phyloP scores from a whole-genome alignment of 2,888 invertebrate genomes.

The Osedax fenrisi region DNA sequence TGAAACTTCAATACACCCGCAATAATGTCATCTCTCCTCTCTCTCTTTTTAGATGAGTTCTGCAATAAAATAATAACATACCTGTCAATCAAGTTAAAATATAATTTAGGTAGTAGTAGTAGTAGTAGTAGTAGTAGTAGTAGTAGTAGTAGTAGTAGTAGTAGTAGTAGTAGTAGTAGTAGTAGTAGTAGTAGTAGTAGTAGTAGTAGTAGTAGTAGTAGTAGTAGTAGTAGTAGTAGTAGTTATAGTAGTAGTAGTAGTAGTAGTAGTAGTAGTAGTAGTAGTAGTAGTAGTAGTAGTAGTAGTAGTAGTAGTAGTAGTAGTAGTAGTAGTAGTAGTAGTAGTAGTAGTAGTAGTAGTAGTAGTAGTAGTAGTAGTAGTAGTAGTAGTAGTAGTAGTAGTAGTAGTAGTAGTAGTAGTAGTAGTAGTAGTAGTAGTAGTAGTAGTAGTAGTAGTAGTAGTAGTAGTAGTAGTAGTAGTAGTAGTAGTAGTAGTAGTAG shows the following conservation, averaged over 20 bases:
- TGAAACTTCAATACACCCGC: neutral
- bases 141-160: neutral
- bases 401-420: conserved; percentile 11
- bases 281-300: conserved; percentile 22
- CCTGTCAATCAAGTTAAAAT: neutral
- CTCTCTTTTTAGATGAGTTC: too few relatives aligned
- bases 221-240: conserved; percentile 25
- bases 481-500: neutral
- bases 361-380: conserved; percentile 26
- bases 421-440: conserved; percentile 5
- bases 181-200: neutral
- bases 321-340: conserved; percentile 23
- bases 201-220: neutral
- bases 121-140: neutral
- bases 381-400: conserved; percentile 25
- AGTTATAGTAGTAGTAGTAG: conserved; percentile 26
- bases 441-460: neutral
- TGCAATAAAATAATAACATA: neutral
- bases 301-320: conserved; percentile 25
- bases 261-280: conserved; percentile 26
- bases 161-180: neutral
- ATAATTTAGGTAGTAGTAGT: neutral
- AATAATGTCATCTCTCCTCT: too few relatives aligned
- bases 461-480: neutral
- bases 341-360: conserved; percentile 27